Evolutionary conservation across 1,140 invertebrate species (phyloP).

Genomic region (Lepidostoma basale): DNA sequence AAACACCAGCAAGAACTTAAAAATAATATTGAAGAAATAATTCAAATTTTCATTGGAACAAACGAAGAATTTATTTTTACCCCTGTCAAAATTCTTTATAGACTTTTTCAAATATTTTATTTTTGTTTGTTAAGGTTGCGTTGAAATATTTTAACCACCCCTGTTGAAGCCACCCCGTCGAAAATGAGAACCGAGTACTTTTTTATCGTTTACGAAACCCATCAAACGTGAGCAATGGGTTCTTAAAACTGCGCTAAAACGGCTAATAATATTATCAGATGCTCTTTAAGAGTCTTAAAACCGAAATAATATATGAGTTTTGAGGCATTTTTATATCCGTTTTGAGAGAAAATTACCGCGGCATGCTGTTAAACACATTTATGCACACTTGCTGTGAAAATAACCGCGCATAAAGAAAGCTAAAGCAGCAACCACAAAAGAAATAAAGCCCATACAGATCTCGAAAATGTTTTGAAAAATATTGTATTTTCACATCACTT

Average conservation of each 20-base stretch:
- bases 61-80: too few species aligned
- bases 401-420: neutral
- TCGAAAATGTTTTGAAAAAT: neutral
- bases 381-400: neutral
- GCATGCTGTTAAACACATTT: neutral
- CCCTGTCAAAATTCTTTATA: too few species aligned
- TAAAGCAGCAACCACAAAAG: neutral
- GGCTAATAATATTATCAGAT: constrained; percentile 26
- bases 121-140: too few species aligned
- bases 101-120: too few species aligned
- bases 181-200: neutral
- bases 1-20: too few species aligned
- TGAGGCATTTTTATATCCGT: constrained; percentile 1
- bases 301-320: constrained; percentile 25
- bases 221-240: constrained; percentile 20
- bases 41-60: too few species aligned
- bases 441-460: neutral
- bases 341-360: neutral
- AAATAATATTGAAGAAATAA: too few species aligned
- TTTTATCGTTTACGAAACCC: constrained; percentile 13
- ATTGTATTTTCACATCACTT: neutral
- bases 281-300: constrained; percentile 23
- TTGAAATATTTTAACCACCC: too few species aligned
- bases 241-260: constrained; percentile 21
- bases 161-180: too few species aligned